Base-by-base conservation (phyloP, 2,888 invertebrate genomes). In the Andricus quercusramuli region DNA sequence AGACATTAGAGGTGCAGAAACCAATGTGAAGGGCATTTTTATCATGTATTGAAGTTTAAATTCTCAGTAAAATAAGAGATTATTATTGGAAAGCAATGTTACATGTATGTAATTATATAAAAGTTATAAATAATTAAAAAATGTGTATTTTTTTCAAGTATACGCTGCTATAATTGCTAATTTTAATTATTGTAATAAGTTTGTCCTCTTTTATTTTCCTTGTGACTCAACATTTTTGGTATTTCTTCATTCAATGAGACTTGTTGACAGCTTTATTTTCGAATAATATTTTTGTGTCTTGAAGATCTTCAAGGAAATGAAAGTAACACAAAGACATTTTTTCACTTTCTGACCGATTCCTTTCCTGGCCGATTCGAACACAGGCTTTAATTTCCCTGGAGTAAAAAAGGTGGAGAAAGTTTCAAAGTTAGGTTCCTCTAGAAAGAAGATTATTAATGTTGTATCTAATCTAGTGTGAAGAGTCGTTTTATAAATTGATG, bases 331-430 rank as follows among this genome's bases (percentile, higher is more conserved):
- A 22, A 22, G 22, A 59, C 11, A 59, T 22, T 59, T n/a, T 29
- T 64, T 64, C 9, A 37, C 8, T 64, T 29, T 64, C 17, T 64
- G 29, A 29, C 25, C 22, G 64, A 25, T 29, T 64, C 22, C 37
- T 64, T 29, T 64, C 11, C 8, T 64, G 29, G 29, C 25, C 25
- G 64, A 25, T 29, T 64, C 22, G 64, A 64, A 25, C 62, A 25
- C 25, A 25, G 25, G 25, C 62, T 25, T 25, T 62, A 62, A 62
- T 62, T 62, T 62, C 62, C 62, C 62, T 62, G 62, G 62, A 62
- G 62, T 62, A n/a, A 11, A 25, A 62, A 62, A 25, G 25, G 4
- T 62, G 11, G 25, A 5, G 25, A n/a, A 51, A 62, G 62, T 62
- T 62, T 25, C 11, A 13, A 11, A 13, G 13, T 22, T 25, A 25